Base-by-base conservation (phyloP, 2,888 invertebrate genomes). In the Yponomeuta sedellus region DNA sequence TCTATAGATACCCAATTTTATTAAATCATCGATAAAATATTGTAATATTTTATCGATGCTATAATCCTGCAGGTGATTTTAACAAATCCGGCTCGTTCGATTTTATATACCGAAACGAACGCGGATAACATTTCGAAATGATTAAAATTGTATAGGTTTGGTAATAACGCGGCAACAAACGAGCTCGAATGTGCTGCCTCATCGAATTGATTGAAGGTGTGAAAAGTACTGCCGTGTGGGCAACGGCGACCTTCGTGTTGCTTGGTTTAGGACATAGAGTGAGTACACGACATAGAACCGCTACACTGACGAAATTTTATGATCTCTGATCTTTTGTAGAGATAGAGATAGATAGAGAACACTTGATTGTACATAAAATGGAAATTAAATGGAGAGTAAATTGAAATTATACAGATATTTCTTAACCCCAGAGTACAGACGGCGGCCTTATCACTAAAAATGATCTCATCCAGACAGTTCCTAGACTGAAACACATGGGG, bases 171-270 rank as follows among this genome's bases (percentile, higher is more conserved):
- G 58, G 58, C 8, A 64, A 34, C 22, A 22, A 40, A 40, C 44
- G 44, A 39, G 52, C 39, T 39, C 58, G 39, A 59, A 65, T 59
- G 40, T 65, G 25, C 20, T 58, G 58, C 58, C 65, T 65, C 59
- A 59, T 65, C 59, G 65, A 67, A 69, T 68, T 69, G 65, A 61
- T 61, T 61, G 39, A 34, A 61, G 59, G 61, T 61, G 61, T 61
- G 61, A 61, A 61, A 61, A 20, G n/a, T 61, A 52, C 44, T 52
- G 16, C 12, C n/a, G 61, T 28, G 28, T 34, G 28, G 10, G 28
- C 34, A 34, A 61, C 28, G 16, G 12, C 61, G 16, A 52, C 44
- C 44, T 52, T 52, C 44, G 16, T 44, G 10, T 16, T 52, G 44
- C 44, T 16, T 52, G 16, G 44, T 52, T 52, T 52, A 3, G 12